These are phyloP conservation scores for Vidua macroura DNA, from an alignment of 2,113 vertebrate genomes.

Conservation along the genomic window DNA sequence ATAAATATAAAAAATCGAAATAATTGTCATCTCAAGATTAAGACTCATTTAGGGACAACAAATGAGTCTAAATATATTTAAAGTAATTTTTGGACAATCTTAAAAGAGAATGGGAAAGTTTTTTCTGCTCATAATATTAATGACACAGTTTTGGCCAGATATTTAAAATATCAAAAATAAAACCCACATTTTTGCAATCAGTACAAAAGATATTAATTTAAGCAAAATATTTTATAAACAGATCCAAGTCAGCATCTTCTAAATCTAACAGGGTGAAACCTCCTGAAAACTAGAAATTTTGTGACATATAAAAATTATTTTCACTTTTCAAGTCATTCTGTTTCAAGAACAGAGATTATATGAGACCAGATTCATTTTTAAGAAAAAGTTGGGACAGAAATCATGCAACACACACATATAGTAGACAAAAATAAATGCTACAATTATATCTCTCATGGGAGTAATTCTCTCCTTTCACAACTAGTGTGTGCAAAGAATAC, in stretches of 20 bases:
- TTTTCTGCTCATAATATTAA: neutral
- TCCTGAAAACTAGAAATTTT: neutral
- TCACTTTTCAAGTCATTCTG: neutral
- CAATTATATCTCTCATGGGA: neutral
- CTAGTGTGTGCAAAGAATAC: neutral
- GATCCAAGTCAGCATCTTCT: neutral
- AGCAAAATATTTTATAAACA: neutral
- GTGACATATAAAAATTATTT: neutral
- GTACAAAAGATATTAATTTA: neutral
- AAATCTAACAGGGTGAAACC: neutral
- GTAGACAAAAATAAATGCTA: neutral
- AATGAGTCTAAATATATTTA: neutral
- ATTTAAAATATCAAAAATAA: neutral
- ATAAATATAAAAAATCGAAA: neutral
- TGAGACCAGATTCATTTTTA: neutral
- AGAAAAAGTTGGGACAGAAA: neutral
- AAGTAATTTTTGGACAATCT: neutral
- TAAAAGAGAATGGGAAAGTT: neutral
- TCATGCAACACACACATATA: neutral
- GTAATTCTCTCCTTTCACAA: neutral
- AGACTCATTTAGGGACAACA: neutral
- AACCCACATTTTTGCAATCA: neutral
- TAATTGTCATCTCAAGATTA: neutral
- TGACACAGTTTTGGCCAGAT: neutral
- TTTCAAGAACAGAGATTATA: neutral